phyloP scores from a whole-genome alignment of 2,888 invertebrate species.

The Acleris holmiana region DNA sequence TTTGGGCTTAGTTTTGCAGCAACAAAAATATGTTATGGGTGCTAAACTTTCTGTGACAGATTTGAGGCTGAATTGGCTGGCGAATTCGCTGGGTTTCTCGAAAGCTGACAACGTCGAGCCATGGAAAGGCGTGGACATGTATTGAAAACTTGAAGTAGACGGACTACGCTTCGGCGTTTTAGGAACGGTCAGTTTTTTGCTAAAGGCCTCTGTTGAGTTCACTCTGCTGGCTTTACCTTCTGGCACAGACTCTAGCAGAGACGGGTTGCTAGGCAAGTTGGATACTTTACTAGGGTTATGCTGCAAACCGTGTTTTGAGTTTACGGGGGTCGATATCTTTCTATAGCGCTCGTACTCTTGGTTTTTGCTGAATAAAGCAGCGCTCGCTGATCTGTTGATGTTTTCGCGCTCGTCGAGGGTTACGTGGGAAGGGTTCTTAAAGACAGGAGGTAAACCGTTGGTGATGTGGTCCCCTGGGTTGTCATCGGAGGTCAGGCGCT shows the following conservation, averaged over 20 bases:
- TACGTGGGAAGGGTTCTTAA: slow-evolving; percentile 60
- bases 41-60: slow-evolving; percentile 86
- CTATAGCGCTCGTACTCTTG: slow-evolving; percentile 54
- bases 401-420: slow-evolving; percentile 52
- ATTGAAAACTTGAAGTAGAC: slow-evolving; percentile 92
- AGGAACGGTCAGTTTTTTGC: slow-evolving; percentile 66
- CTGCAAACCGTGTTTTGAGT: slow-evolving; percentile 78
- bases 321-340: slow-evolving; percentile 65
- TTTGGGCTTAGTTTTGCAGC: slow-evolving; percentile 63
- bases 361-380: slow-evolving; percentile 82
- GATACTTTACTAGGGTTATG: slow-evolving; percentile 84
- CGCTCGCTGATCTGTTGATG: slow-evolving; percentile 89
- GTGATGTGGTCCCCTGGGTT: slow-evolving; percentile 50
- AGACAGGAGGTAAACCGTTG: slow-evolving; percentile 71
- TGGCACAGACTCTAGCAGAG: slow-evolving; percentile 87
- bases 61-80: slow-evolving; percentile 90
- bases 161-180: slow-evolving; percentile 88
- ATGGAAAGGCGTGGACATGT: slow-evolving; percentile 93
- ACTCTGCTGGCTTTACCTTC: slow-evolving; percentile 81
- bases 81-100: slow-evolving; percentile 90
- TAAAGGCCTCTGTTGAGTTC: slow-evolving; percentile 68
- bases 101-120: slow-evolving; percentile 92
- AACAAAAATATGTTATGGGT: slow-evolving; percentile 72
- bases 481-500: slow-evolving; percentile 63
- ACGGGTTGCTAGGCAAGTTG: slow-evolving; percentile 86